phyloP scores from a whole-genome alignment of 1,140 invertebrate genomes.

The Trichogramma pretiosum region DNA sequence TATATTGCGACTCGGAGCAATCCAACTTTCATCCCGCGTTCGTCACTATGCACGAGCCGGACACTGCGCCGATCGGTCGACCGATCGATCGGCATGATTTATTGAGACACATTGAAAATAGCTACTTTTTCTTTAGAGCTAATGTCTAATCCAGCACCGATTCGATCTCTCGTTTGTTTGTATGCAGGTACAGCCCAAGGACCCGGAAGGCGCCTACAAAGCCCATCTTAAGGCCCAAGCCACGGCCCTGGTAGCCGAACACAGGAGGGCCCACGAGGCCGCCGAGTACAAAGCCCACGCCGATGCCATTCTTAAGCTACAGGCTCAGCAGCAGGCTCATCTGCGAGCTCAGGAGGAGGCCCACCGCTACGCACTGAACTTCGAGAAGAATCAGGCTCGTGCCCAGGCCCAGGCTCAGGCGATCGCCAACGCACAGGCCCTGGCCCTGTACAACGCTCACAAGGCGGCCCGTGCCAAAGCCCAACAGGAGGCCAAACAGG shows the following conservation, averaged over 20 bases:
- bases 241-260: conserved; percentile 32
- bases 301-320: conserved; percentile 38
- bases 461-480: conserved; percentile 33
- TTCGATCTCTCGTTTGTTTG: too few relatives aligned
- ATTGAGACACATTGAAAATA: too few relatives aligned
- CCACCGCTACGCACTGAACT: conserved; percentile 34
- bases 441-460: conserved; percentile 36
- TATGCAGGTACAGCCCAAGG: conserved; percentile 28
- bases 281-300: conserved; percentile 40
- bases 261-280: conserved; percentile 34
- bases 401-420: conserved; percentile 41
- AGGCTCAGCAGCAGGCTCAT: conserved; percentile 39
- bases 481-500: conserved; percentile 34
- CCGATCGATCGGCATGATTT: too few relatives aligned
- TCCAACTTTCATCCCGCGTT: too few relatives aligned
- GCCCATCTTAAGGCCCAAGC: conserved; percentile 36
- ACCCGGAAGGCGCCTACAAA: conserved; percentile 34
- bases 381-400: conserved; percentile 37
- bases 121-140: too few relatives aligned
- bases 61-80: too few relatives aligned
- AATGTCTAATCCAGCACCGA: too few relatives aligned
- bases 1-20: too few relatives aligned
- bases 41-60: too few relatives aligned
- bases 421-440: conserved; percentile 38
- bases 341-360: conserved; percentile 40